These are phyloP conservation scores for Galagoides demidoff DNA, from an alignment of 2,797 vertebrate genomes.

Conservation along the genomic window DNA sequence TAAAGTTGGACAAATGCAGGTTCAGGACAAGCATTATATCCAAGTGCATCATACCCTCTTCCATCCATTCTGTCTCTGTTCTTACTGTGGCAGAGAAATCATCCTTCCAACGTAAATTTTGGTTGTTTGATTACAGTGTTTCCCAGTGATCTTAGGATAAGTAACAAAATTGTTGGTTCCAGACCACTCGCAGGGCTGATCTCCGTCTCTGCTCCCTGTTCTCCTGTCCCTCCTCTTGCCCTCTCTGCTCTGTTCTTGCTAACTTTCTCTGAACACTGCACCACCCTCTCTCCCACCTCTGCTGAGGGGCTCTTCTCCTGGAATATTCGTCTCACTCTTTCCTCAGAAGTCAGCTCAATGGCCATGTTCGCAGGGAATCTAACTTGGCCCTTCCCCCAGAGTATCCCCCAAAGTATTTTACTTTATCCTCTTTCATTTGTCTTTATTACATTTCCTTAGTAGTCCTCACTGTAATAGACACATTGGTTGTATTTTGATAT, in stretches of 20 bases:
- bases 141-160: background rate
- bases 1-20: background rate
- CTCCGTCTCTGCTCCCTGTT: background rate
- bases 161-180: background rate
- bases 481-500: background rate
- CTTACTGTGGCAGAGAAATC: background rate
- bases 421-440: conserved; percentile 20
- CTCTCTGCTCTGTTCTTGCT: background rate
- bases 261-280: background rate
- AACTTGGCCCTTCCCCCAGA: background rate
- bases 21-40: background rate
- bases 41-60: background rate
- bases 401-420: background rate
- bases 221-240: background rate
- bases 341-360: background rate
- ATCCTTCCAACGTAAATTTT: background rate
- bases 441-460: background rate
- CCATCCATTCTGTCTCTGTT: background rate
- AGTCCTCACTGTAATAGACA: background rate
- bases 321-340: background rate
- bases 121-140: background rate
- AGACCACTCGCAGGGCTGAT: background rate
- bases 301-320: background rate
- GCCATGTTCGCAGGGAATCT: background rate
- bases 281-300: background rate